Conservation (phyloP, 2,888 invertebrate species). For the Apamea crenata region DNA sequence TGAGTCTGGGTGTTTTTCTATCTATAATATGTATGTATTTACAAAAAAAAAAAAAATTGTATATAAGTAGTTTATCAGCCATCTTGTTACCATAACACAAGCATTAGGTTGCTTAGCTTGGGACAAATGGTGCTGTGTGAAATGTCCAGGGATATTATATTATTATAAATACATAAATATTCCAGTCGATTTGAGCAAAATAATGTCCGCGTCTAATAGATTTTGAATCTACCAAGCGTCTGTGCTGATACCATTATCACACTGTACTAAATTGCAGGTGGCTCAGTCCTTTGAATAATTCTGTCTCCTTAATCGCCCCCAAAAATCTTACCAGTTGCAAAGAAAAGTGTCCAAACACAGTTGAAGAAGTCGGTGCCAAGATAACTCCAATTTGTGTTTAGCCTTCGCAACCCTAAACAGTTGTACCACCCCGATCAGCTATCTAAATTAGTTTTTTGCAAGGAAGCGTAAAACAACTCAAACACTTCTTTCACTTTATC, state of each 20-base stretch:
- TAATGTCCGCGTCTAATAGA: not conserved
- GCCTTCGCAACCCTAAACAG: conserved; percentile 44
- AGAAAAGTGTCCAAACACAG: conserved; percentile 38
- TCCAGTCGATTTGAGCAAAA: not conserved
- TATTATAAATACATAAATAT: not conserved
- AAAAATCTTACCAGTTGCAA: conserved; percentile 17
- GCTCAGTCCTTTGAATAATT: not conserved
- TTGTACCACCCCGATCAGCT: conserved; percentile 34
- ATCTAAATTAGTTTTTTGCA: conserved; percentile 66
- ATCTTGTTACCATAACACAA: too few relatives aligned
- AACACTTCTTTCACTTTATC: conserved; percentile 61
- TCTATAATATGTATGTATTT: too few relatives aligned
- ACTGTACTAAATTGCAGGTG: not conserved
- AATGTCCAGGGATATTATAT: too few relatives aligned
- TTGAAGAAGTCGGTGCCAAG: conserved; percentile 38
- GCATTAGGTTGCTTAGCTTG: too few relatives aligned
- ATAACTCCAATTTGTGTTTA: conserved; percentile 56
- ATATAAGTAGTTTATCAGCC: too few relatives aligned
- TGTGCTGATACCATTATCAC: not conserved
- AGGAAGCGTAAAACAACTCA: conserved; percentile 60
- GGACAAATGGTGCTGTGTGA: too few relatives aligned
- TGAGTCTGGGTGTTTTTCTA: too few relatives aligned
- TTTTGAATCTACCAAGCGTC: not conserved
- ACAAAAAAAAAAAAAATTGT: too few relatives aligned
- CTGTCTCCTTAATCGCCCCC: not conserved